Evolutionary conservation across 1,140 invertebrate species (phyloP).

Genomic region (Drosophila sproati): DNA sequence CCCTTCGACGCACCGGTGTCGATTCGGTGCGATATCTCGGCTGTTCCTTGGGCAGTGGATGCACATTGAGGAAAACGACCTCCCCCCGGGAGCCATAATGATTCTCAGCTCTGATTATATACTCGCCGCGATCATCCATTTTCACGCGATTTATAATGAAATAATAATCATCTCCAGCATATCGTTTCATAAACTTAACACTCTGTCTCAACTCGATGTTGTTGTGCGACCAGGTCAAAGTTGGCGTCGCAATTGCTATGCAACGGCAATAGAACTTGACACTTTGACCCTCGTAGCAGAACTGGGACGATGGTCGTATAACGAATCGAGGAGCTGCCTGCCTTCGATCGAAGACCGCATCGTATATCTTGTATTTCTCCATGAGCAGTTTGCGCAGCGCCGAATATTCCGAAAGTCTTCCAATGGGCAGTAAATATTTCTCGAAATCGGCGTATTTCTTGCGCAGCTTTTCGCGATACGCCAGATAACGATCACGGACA

Average conservation of each 20-base stretch:
- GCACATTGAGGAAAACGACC: slow-evolving; percentile 98
- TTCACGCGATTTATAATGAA: slow-evolving; percentile 98
- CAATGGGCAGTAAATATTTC: slow-evolving; percentile 96
- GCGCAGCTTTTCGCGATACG: slow-evolving; percentile 94
- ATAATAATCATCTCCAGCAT: slow-evolving; percentile 97
- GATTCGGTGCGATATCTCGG: slow-evolving; percentile 91
- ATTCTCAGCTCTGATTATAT: slow-evolving; percentile 98
- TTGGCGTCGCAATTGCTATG: slow-evolving; percentile 96
- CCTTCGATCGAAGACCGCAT: slow-evolving; percentile 97
- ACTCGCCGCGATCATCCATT: slow-evolving; percentile 97
- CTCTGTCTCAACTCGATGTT: slow-evolving; percentile 97
- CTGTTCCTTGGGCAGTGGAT: slow-evolving; percentile 93
- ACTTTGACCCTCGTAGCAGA: slow-evolving; percentile 98
- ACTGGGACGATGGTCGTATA: slow-evolving; percentile 96
- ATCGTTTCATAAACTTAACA: slow-evolving; percentile 99
- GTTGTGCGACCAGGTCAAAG: slow-evolving; percentile 97
- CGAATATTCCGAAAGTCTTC: slow-evolving; percentile 98
- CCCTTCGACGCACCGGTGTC: slow-evolving; percentile 89
- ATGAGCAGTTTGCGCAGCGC: slow-evolving; percentile 97
- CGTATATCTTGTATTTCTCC: slow-evolving; percentile 98
- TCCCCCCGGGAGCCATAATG: slow-evolving; percentile 98
- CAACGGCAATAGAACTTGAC: slow-evolving; percentile 99
- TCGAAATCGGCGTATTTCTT: slow-evolving; percentile 95
- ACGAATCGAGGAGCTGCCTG: slow-evolving; percentile 99
- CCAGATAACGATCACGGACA: slow-evolving; percentile 92